A percentile compares a stretch with the other conserved stretches of the same genome.
phyloP scores from a whole-genome alignment of 2,113 vertebrate species.

The Ceratotherium simum region DNA sequence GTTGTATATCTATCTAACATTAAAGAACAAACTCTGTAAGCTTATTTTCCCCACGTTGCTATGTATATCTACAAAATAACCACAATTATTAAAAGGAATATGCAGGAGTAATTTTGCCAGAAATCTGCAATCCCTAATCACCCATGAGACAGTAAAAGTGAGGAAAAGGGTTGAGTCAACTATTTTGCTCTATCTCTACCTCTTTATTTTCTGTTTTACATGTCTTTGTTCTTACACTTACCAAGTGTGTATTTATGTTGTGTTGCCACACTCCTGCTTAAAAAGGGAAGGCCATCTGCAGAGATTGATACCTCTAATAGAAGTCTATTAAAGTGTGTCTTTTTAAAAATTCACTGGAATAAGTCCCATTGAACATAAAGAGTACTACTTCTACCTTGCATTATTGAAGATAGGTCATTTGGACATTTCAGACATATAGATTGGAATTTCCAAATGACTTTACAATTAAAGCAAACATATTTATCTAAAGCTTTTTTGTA shows the following conservation, averaged over 20 bases:
- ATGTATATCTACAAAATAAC: not conserved
- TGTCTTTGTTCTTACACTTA: not conserved
- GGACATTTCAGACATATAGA: not conserved
- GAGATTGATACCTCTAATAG: not conserved
- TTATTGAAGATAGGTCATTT: not conserved
- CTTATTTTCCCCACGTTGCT: not conserved
- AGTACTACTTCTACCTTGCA: not conserved
- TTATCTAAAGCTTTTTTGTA: not conserved
- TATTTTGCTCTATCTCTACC: not conserved
- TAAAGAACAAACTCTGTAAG: not conserved
- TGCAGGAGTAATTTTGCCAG: not conserved
- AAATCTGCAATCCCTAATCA: not conserved
- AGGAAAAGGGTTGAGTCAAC: not conserved
- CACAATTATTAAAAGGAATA: not conserved
- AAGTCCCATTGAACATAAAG: not conserved
- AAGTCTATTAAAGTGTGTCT: not conserved
- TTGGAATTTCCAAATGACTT: not conserved
- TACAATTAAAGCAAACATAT: not conserved
- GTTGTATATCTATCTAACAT: not conserved
- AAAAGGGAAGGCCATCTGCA: not conserved
- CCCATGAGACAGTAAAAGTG: not conserved
- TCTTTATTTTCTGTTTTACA: not conserved
- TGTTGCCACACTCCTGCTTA: not conserved
- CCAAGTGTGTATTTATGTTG: not conserved
- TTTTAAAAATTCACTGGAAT: not conserved